Conservation (phyloP, 1,140 invertebrate species). For the Drosophila carrolli region DNA sequence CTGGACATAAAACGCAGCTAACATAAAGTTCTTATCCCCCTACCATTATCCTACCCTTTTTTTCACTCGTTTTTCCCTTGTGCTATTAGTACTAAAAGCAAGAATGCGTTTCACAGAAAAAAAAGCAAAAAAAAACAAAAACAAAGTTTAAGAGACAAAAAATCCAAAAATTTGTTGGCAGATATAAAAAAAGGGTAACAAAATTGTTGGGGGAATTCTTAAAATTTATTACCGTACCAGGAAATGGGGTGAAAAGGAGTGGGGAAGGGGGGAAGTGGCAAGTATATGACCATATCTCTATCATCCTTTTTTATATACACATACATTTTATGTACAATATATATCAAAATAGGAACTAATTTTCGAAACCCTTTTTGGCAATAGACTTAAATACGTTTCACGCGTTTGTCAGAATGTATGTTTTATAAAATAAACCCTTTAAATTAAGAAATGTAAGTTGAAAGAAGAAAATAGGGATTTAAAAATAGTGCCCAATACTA, state of each 20-base stretch:
- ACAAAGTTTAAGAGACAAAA: slow-evolving; percentile 35
- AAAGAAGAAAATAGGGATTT: too few relatives aligned
- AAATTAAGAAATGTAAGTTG: too few relatives aligned
- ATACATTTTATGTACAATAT: too few relatives aligned
- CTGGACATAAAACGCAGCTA: slow-evolving; percentile 53
- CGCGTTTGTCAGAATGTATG: too few relatives aligned
- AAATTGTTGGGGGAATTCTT: slow-evolving; percentile 49
- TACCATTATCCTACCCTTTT: slow-evolving; percentile 20
- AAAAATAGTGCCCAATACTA: too few relatives aligned
- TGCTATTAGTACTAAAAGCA: slow-evolving; percentile 54
- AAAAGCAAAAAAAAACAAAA: slow-evolving; percentile 4
- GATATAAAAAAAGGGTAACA: slow-evolving; percentile 40
- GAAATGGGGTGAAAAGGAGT: slow-evolving; percentile 6
- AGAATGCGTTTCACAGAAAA: slow-evolving; percentile 41
- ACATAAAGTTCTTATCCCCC: slow-evolving; percentile 48
- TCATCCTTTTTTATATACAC: slow-evolving; percentile 7
- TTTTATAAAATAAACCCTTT: too few relatives aligned
- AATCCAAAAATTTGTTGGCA: slow-evolving; percentile 28
- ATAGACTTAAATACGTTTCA: not conserved
- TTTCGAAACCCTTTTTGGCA: not conserved
- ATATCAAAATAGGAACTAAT: too few relatives aligned
- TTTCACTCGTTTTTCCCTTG: slow-evolving; percentile 5
- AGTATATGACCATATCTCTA: slow-evolving; percentile 24
- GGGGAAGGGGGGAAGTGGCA: not conserved
- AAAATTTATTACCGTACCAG: slow-evolving; percentile 43